Base-by-base conservation (phyloP, 2,113 vertebrate species). In the Nothocercus nigrocapillus region DNA sequence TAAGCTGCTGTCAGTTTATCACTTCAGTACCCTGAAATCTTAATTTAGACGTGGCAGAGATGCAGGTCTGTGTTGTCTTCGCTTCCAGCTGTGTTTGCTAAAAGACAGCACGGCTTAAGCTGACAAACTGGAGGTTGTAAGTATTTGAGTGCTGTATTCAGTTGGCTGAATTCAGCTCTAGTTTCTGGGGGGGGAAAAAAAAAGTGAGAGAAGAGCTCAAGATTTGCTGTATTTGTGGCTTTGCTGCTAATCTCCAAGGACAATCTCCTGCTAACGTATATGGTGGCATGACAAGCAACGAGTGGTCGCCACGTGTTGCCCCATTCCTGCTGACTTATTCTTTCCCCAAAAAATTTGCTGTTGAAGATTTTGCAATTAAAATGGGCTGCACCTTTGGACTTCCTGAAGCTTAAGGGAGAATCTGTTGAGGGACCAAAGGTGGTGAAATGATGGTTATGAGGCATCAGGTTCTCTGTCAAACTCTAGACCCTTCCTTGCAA, bases 71-170 rank as follows among this genome's bases (percentile, higher is more conserved):
- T 4, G 3, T 64, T 90, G 47, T 34, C 62, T 78, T 72, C 83
- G 53, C 89, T 84, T 82, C 91, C 91, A 92, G 91, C 89, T 90
- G 86, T 44, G 86, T 44, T 92, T 62, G 89, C 70, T 93, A 0
- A n/a, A 64, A 86, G 83, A 58, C 94, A 89, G 83, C 69, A 56
- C 69, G 72, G 92, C 69, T 86, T 75, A 70, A 47, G 7, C 42
- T 72, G 73, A 30, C 5, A 34, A 45, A 68, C 72, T 58, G 40
- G 30, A 59, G 85, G n/a, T 61, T 82, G 49, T 44, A 24, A 51
- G 62, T 58, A 4, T 62, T 58, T 20, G 66, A 78, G 61, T 24
- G 76, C 63, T 88, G 76, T 80, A 73, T 58, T 76, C 51, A 38
- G 53, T 67, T 2, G 2, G 19, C 38, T 19, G 62, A 45, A 22